phyloP scores from a whole-genome alignment of 2,888 invertebrate genomes.

The Tortricodes alternella region DNA sequence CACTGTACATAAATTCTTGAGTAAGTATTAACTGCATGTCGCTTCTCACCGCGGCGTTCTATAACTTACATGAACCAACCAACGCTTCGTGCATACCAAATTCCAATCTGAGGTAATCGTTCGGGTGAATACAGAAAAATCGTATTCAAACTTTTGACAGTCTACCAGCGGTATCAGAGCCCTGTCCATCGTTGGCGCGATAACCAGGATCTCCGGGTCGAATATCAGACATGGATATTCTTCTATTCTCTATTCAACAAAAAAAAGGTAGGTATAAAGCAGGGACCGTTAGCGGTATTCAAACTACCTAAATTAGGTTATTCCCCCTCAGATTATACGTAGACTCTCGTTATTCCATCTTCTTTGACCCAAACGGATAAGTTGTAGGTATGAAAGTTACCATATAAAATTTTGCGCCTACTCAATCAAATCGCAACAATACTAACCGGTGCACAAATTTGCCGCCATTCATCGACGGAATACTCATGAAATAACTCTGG shows the following conservation, averaged over 20 bases:
- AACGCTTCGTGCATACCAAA: slow-evolving; percentile 83
- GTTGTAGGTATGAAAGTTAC: no score
- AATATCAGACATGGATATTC: slow-evolving; percentile 70
- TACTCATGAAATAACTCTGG: slow-evolving; percentile 49
- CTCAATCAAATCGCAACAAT: background rate
- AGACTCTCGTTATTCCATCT: no score
- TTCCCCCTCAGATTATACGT: no score
- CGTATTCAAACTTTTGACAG: slow-evolving; percentile 76
- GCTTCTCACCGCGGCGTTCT: no score
- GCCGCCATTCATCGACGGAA: slow-evolving; percentile 70
- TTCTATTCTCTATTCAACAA: slow-evolving; percentile 53
- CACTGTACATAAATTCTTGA: no score
- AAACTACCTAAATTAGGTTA: no score
- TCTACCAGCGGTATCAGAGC: slow-evolving; percentile 57
- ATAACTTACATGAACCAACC: slow-evolving; percentile 78
- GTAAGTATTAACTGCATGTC: no score
- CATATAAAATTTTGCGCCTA: background rate
- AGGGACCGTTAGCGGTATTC: background rate
- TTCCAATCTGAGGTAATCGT: slow-evolving; percentile 87
- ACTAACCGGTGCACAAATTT: slow-evolving; percentile 65
- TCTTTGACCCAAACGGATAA: no score
- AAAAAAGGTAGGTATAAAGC: slow-evolving; percentile 1
- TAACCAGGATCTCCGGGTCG: slow-evolving; percentile 61
- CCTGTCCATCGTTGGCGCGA: slow-evolving; percentile 51
- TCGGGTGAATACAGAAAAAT: slow-evolving; percentile 79